A percentile compares a stretch with the other conserved stretches of the same genome.
phyloP scores from a whole-genome alignment of 2,888 invertebrate genomes.

The Microctonus brassicae region DNA sequence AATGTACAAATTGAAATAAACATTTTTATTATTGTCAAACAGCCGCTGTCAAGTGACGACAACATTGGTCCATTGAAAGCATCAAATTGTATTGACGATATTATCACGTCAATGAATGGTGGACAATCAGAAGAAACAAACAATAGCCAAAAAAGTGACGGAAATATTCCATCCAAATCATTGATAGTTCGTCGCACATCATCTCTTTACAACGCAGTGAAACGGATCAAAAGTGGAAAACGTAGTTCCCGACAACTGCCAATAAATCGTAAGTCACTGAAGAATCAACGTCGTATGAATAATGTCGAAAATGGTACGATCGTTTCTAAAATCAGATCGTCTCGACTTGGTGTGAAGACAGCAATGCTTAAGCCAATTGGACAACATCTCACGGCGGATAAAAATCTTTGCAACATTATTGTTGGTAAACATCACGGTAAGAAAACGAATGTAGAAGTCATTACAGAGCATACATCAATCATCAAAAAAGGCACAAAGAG shows the following conservation, averaged over 20 bases:
- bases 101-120: constrained; percentile 48
- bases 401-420: constrained; percentile 2
- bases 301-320: constrained; percentile 45
- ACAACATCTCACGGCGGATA: constrained; percentile 23
- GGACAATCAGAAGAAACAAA: constrained; percentile 39
- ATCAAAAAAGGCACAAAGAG: constrained; percentile 61
- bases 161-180: constrained; percentile 50
- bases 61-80: constrained; percentile 50
- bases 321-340: constrained; percentile 43
- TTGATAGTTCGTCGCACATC: constrained; percentile 55
- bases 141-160: constrained; percentile 48
- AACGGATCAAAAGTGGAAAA: constrained; percentile 57
- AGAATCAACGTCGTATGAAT: constrained; percentile 48
- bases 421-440: background rate
- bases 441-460: constrained; percentile 22
- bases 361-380: constrained; percentile 34
- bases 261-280: constrained; percentile 51
- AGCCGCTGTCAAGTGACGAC: constrained; percentile 43
- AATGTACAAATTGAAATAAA: constrained; percentile 16
- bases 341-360: constrained; percentile 41
- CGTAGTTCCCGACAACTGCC: constrained; percentile 49
- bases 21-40: constrained; percentile 20
- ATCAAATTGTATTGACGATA: constrained; percentile 47
- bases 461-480: constrained; percentile 50
- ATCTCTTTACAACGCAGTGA: constrained; percentile 56